A percentile compares a stretch with the other conserved stretches of the same genome.
phyloP scores from a whole-genome alignment of 1,140 invertebrate species.

The Rhopalosiphum maidis region DNA sequence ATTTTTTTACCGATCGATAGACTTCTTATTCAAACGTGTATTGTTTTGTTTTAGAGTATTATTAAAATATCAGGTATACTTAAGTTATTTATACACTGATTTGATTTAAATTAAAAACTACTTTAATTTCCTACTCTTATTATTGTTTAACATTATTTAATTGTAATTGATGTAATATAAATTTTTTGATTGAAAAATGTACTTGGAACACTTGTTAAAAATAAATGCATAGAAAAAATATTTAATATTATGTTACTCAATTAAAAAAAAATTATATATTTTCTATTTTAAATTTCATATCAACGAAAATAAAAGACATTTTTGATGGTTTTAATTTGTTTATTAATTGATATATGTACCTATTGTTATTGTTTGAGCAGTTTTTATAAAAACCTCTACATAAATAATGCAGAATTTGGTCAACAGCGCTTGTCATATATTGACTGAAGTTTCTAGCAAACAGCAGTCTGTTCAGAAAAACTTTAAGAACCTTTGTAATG shows the following conservation, averaged over 20 bases:
- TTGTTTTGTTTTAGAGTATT: background rate
- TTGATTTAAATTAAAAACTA: background rate
- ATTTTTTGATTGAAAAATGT: background rate
- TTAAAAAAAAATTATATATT: background rate
- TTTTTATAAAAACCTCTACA: background rate
- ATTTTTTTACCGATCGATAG: background rate
- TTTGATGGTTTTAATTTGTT: background rate
- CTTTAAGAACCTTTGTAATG: conserved; percentile 12
- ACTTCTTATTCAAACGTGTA: background rate
- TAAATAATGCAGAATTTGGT: conserved; percentile 28
- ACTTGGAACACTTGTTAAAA: background rate
- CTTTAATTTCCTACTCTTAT: background rate
- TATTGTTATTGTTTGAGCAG: background rate
- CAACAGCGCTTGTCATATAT: background rate
- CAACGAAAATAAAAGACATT: background rate
- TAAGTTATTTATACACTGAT: background rate
- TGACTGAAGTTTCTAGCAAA: conserved; percentile 22
- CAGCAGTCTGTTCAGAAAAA: background rate
- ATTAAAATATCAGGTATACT: background rate
- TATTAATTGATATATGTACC: background rate
- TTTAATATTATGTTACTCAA: background rate
- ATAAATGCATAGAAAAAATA: background rate
- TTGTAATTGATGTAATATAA: background rate
- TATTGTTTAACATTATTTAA: background rate
- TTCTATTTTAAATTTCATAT: background rate